Evolutionary conservation across 92 coral and sea anemone genomes (phyloP).

Genomic region (Palythoa grandiflora): DNA sequence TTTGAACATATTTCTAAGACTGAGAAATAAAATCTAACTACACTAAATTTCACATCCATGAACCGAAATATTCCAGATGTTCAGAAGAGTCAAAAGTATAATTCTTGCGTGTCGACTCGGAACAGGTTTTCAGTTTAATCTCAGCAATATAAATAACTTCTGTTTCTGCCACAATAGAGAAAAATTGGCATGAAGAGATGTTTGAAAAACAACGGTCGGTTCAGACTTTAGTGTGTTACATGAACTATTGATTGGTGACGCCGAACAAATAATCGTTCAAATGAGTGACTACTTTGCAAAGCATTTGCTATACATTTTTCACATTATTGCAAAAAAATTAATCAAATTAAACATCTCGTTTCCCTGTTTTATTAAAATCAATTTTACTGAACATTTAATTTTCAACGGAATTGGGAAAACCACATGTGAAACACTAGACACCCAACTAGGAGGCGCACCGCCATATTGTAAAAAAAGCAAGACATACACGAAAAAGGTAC

Average conservation of each 20-base stretch:
- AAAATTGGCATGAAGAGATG: not conserved
- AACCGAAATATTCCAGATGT: not conserved
- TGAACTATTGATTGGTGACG: too few relatives aligned
- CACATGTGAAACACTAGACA: not conserved
- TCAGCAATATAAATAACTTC: not conserved
- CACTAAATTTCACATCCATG: not conserved
- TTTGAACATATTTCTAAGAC: not conserved
- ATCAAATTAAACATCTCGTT: not conserved
- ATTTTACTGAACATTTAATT: constrained; percentile 1
- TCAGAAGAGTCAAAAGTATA: not conserved
- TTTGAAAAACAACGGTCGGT: not conserved
- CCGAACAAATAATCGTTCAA: not conserved
- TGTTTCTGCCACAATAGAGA: not conserved
- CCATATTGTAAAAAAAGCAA: not conserved
- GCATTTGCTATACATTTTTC: not conserved
- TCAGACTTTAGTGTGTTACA: not conserved
- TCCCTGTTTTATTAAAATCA: not conserved
- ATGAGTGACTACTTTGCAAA: not conserved
- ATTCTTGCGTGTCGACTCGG: not conserved
- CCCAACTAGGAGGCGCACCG: not conserved
- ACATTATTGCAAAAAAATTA: not conserved
- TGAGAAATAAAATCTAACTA: not conserved
- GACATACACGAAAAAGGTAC: not conserved
- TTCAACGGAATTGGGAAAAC: constrained; percentile 24
- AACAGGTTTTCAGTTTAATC: not conserved